These are phyloP conservation scores for Dryobota labecula DNA, from an alignment of 2,888 invertebrate species.

Conservation along the genomic window DNA sequence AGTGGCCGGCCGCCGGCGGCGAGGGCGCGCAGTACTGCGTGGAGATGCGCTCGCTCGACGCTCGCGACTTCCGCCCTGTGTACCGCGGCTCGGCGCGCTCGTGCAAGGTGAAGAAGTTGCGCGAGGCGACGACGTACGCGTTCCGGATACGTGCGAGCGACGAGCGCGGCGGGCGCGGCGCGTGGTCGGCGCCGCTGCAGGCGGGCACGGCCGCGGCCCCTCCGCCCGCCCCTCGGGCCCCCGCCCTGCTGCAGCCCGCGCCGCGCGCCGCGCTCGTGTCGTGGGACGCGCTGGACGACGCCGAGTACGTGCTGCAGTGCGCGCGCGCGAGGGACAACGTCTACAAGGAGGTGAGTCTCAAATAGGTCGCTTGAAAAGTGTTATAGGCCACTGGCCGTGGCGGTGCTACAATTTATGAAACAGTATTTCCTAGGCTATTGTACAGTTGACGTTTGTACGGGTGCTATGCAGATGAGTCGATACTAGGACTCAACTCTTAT, in stretches of 20 bases:
- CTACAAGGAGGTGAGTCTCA: slow-evolving; percentile 78
- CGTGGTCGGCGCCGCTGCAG: slow-evolving; percentile 93
- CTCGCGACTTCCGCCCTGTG: slow-evolving; percentile 92
- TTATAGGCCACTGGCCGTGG: neutral
- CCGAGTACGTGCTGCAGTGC: slow-evolving; percentile 94
- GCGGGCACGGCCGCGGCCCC: slow-evolving; percentile 95
- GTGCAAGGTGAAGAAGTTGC: slow-evolving; percentile 95
- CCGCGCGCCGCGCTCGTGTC: slow-evolving; percentile 79
- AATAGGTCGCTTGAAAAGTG: neutral
- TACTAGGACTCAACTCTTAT: neutral
- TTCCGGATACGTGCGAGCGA: slow-evolving; percentile 97
- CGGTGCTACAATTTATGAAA: neutral
- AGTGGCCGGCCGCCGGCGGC: slow-evolving; percentile 93
- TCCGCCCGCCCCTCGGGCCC: slow-evolving; percentile 94
- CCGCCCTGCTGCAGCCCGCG: slow-evolving; percentile 90
- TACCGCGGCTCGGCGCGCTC: slow-evolving; percentile 95
- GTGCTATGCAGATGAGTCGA: neutral
- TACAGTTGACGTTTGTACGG: neutral
- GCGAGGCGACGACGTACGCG: slow-evolving; percentile 95
- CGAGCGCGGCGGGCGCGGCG: slow-evolving; percentile 95
- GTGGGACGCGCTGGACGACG: slow-evolving; percentile 91
- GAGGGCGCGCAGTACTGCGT: slow-evolving; percentile 95
- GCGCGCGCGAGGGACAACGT: slow-evolving; percentile 81
- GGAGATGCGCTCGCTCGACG: slow-evolving; percentile 94
- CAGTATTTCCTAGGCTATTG: neutral